phyloP scores from a whole-genome alignment of 2,888 invertebrate genomes.

The Odontocolon sp. region DNA sequence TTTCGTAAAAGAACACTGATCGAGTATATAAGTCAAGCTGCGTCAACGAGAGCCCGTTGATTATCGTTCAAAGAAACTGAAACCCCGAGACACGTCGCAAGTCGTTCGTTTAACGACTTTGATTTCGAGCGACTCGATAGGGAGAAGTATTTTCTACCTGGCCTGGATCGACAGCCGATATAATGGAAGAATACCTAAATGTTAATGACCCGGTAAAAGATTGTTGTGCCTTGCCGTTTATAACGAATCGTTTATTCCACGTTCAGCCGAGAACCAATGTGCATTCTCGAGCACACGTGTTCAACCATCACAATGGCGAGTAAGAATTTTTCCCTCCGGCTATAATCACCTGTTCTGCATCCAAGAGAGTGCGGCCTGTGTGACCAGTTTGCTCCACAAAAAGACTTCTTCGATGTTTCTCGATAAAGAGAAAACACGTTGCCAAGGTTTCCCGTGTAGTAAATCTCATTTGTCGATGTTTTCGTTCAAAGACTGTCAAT shows the following conservation, averaged over 20 bases:
- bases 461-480: too few species aligned
- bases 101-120: neutral
- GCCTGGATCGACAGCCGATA: neutral
- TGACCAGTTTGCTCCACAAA: neutral
- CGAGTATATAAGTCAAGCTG: slow-evolving; percentile 8
- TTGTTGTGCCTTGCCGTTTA: neutral
- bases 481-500: too few species aligned
- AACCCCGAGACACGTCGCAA: neutral
- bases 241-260: neutral
- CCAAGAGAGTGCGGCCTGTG: neutral
- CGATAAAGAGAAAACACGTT: neutral
- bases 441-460: neutral
- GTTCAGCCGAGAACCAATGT: neutral
- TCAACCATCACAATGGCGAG: neutral
- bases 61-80: neutral
- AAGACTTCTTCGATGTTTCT: neutral
- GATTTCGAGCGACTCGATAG: neutral
- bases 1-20: slow-evolving; percentile 43
- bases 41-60: slow-evolving; percentile 1
- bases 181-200: neutral
- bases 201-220: neutral
- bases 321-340: neutral
- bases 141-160: slow-evolving; percentile 3
- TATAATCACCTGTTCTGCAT: neutral
- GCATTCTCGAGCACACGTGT: neutral